Evolutionary conservation across 1,140 invertebrate species (phyloP).

Genomic region (Teleogryllus occipitalis): DNA sequence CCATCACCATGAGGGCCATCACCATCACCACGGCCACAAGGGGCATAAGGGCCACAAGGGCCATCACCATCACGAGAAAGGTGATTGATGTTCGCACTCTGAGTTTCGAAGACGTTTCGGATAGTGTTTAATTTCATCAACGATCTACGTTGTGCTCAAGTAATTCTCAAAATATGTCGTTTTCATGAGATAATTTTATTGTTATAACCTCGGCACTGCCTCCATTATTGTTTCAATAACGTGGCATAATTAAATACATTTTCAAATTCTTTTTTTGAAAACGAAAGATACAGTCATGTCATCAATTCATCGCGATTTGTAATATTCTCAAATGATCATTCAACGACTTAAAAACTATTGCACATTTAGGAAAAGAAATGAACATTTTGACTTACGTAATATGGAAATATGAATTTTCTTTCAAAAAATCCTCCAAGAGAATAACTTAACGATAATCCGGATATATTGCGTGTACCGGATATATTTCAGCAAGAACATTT

Average conservation of each 20-base stretch:
- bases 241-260: background rate
- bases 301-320: too few species aligned
- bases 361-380: too few species aligned
- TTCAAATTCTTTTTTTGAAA: too few species aligned
- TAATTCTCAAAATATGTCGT: background rate
- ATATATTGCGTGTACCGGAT: too few species aligned
- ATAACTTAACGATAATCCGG: too few species aligned
- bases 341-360: too few species aligned
- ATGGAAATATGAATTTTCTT: too few species aligned
- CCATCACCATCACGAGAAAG: conserved; percentile 20
- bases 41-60: conserved; percentile 23
- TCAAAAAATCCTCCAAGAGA: too few species aligned
- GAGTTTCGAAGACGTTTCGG: background rate
- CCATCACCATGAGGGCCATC: conserved; percentile 19
- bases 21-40: conserved; percentile 15
- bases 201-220: background rate
- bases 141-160: background rate
- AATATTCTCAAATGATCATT: too few species aligned
- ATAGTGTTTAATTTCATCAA: background rate
- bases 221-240: too few species aligned
- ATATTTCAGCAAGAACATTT: background rate
- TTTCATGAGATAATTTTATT: background rate
- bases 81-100: background rate
- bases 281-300: too few species aligned
- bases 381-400: too few species aligned